phyloP scores from a whole-genome alignment of 2,888 invertebrate species.

The Rotaria sp. region DNA sequence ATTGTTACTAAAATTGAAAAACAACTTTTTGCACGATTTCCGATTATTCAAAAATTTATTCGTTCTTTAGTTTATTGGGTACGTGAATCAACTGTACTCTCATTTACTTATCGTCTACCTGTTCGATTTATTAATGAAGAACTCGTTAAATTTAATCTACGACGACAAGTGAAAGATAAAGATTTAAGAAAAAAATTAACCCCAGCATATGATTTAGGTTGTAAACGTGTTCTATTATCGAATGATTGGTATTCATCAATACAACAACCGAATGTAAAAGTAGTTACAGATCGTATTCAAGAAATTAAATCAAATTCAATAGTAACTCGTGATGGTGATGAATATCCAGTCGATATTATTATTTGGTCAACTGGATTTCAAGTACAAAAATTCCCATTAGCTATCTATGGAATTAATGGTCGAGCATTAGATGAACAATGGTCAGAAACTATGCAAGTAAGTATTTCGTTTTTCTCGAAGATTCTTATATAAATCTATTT shows the following conservation, averaged over 20 bases:
- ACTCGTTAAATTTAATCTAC: neutral
- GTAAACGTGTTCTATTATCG: neutral
- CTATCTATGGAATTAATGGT: neutral
- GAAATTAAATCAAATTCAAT: neutral
- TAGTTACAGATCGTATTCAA: neutral
- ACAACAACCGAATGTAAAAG: neutral
- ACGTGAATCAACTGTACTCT: neutral
- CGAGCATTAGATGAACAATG: neutral
- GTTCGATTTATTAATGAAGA: neutral
- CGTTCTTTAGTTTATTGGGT: neutral
- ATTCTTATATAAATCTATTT: neutral
- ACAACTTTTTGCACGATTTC: neutral
- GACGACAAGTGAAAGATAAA: neutral
- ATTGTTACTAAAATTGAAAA: neutral
- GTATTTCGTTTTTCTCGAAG: neutral
- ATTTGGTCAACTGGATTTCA: conserved; percentile 1
- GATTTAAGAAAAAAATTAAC: neutral
- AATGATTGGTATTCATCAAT: neutral
- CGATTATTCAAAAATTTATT: neutral
- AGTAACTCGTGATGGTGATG: neutral
- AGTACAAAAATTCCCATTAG: neutral
- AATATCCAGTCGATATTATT: conserved; percentile 2
- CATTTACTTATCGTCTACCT: neutral
- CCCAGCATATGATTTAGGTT: neutral
- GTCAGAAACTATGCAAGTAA: neutral